A percentile compares a stretch with the other conserved stretches of the same genome.
Evolutionary conservation across 1,140 invertebrate species (phyloP).

Genomic region (Neomicropteryx cornuta): DNA sequence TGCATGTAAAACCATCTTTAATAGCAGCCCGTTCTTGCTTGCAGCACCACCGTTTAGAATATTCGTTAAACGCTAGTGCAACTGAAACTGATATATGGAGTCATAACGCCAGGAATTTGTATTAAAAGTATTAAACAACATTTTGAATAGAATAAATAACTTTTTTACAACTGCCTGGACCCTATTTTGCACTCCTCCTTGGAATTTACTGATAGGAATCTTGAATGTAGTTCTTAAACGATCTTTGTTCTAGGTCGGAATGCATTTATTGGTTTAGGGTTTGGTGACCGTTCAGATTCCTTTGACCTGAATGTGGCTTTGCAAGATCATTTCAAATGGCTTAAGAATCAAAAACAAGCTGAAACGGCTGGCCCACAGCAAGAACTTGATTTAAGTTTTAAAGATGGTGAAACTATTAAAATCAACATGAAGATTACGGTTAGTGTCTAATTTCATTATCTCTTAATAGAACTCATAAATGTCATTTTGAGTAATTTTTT

Average conservation of each 20-base stretch:
- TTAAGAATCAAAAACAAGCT: constrained; percentile 85
- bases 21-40: too few relatives aligned
- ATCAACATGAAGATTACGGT: constrained; percentile 97
- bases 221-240: not conserved
- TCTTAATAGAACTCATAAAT: constrained; percentile 7
- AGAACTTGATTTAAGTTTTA: constrained; percentile 90
- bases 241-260: constrained; percentile 54
- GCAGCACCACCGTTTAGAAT: too few relatives aligned
- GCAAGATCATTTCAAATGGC: constrained; percentile 97
- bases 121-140: too few relatives aligned
- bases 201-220: too few relatives aligned
- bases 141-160: too few relatives aligned
- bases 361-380: constrained; percentile 67
- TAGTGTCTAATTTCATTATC: constrained; percentile 25
- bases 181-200: too few relatives aligned
- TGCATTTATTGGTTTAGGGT: constrained; percentile 97
- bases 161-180: too few relatives aligned
- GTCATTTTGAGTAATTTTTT: constrained; percentile 5
- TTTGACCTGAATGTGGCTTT: constrained; percentile 98
- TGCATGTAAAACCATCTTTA: too few relatives aligned
- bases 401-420: constrained; percentile 97
- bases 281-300: constrained; percentile 94
- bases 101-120: too few relatives aligned
- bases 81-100: too few relatives aligned
- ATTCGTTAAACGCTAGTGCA: too few relatives aligned